Conservation (phyloP, 2,113 vertebrate genomes). For the Brachypodius melanocephalos region DNA sequence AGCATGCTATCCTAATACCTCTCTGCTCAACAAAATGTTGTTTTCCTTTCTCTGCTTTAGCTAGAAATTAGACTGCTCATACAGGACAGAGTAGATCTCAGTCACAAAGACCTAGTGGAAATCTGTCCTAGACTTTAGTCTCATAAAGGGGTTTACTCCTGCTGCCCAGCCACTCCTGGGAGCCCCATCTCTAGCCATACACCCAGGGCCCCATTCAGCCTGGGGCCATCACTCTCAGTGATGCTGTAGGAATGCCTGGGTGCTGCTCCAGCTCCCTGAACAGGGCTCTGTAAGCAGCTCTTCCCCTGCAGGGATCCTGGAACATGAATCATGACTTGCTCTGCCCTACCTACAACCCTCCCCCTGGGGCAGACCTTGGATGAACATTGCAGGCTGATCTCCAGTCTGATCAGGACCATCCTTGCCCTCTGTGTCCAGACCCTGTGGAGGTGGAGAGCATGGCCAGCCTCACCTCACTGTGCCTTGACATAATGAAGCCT, state of each 20-base stretch:
- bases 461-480: background rate
- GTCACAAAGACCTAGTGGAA: background rate
- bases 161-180: background rate
- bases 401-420: background rate
- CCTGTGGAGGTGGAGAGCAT: background rate
- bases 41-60: background rate
- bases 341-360: background rate
- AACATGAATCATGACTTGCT: rapidly evolving
- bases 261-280: background rate
- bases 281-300: background rate
- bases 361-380: background rate
- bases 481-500: background rate
- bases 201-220: background rate
- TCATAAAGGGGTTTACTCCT: background rate
- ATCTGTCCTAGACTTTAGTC: background rate
- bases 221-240: background rate
- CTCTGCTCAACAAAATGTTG: background rate
- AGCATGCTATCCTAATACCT: background rate
- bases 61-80: background rate
- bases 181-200: rapidly evolving
- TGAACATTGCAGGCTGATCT: background rate
- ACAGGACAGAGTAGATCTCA: background rate
- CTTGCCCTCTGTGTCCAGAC: background rate
- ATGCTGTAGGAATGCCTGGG: background rate
- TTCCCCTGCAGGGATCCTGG: background rate